Base-by-base conservation (phyloP, 2,888 invertebrate genomes). In the Lasioglossum pauxillum region DNA sequence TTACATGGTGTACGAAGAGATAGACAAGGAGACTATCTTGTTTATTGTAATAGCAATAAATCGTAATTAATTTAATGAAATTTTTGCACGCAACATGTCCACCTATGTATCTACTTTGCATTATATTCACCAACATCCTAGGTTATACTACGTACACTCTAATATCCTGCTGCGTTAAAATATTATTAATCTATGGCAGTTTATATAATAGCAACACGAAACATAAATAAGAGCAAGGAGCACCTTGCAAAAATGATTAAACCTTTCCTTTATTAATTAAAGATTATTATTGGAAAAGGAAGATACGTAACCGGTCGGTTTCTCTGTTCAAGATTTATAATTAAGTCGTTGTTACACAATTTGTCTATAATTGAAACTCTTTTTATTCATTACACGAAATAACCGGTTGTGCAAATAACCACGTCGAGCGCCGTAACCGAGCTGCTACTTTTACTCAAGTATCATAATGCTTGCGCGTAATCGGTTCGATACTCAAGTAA, bases 351-450 rank as follows among this genome's bases (percentile, higher is more conserved):
- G 38, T 67, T 73, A 73, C 83, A 53, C 77, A 77, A 83, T 83
- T 84, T 76, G 72, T 83, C 53, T 35, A 53, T 84, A 84, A 84
- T 84, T 83, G 84, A 83, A 73, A 72, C 83, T 49, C 83, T 76
- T 72, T n/a, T 64, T 76, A 73, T 71, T 82, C 72, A 60, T 38
- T n/a, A 14, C 44, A 19, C 73, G 60, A 46, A 49, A 76, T 27
- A 84, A 84, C 84, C 84, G 84, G 84, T 84, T 84, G 84, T 44
- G n/a, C 64, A 82, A 67, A 73, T 64, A 64, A 38, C 53, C 73
- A 16, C 72, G 75, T 73, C 44, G 64, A 76, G 23, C 77, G 46
- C 41, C 83, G 69, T 73, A 76, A 77, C 64, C 53, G 72, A 23
- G 64, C 76, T 27, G 73, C 16, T 69, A 27, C 27, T 44, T 67